phyloP scores from a whole-genome alignment of 1,140 invertebrate species.

The Drosophila sp. region DNA sequence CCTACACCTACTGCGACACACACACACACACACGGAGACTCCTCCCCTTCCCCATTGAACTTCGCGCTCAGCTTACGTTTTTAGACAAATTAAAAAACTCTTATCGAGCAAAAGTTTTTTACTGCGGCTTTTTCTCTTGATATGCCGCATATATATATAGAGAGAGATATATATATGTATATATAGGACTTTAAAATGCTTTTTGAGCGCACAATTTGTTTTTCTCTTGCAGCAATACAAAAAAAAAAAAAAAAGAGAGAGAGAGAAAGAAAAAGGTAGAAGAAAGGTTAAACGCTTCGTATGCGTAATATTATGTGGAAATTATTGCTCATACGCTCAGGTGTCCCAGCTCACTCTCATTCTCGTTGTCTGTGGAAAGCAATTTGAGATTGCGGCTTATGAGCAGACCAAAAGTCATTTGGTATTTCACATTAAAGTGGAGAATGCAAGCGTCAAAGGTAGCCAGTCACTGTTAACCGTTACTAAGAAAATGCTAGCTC shows the following conservation, averaged over 20 bases:
- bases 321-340: slow-evolving; percentile 61
- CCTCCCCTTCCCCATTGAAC: background rate
- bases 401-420: slow-evolving; percentile 14
- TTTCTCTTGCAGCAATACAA: slow-evolving; percentile 5
- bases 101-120: slow-evolving; percentile 71
- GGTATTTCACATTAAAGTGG: slow-evolving; percentile 14
- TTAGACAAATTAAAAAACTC: slow-evolving; percentile 81
- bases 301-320: slow-evolving; percentile 66
- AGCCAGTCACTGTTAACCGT: background rate
- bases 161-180: background rate
- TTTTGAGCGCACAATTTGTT: slow-evolving; percentile 61
- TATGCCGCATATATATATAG: slow-evolving; percentile 19
- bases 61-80: slow-evolving; percentile 42
- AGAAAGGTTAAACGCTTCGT: slow-evolving; percentile 62
- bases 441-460: background rate
- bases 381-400: slow-evolving; percentile 38
- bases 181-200: slow-evolving; percentile 67
- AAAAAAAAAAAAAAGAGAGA: slow-evolving; percentile 14
- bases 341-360: slow-evolving; percentile 24
- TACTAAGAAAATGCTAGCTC: no score
- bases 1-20: slow-evolving; percentile 26
- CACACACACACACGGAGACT: slow-evolving; percentile 17
- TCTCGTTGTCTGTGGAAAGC: slow-evolving; percentile 40
- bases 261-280: slow-evolving; percentile 15
- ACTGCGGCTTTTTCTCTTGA: slow-evolving; percentile 50